These are phyloP conservation scores for Cataglyphis rosenhaueri DNA, from an alignment of 2,888 invertebrate genomes.

Conservation along the genomic window DNA sequence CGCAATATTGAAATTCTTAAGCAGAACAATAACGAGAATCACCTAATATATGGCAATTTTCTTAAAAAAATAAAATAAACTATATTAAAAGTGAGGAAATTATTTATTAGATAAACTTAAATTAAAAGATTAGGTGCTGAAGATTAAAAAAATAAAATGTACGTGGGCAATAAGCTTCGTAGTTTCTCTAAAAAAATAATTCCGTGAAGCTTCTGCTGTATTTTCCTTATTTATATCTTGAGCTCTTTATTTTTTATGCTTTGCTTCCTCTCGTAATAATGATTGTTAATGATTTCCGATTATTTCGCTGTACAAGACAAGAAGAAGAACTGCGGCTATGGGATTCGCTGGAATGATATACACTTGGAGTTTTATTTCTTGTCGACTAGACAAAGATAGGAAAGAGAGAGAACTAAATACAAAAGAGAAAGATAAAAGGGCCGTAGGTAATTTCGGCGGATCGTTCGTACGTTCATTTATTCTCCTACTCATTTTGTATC, in stretches of 20 bases:
- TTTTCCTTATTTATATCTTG: not conserved
- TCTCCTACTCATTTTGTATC: conserved; percentile 12
- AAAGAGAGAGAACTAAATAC: not conserved
- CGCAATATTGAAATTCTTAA: conserved; percentile 30
- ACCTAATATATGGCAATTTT: not conserved
- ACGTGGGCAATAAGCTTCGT: not conserved
- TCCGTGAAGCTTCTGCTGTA: not conserved
- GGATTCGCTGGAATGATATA: conserved; percentile 15
- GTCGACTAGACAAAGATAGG: not conserved
- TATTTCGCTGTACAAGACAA: not conserved
- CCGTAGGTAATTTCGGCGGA: conserved; percentile 45
- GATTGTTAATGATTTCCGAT: conserved; percentile 7
- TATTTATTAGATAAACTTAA: not conserved
- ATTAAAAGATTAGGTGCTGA: not conserved
- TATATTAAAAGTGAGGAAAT: not conserved
- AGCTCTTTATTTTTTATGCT: conserved; percentile 25
- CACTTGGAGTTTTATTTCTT: conserved; percentile 2
- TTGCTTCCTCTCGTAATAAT: not conserved
- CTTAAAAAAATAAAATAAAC: not conserved
- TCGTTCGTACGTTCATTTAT: conserved; percentile 51
- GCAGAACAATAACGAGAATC: not conserved
- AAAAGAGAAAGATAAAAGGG: not conserved
- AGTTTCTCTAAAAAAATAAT: not conserved
- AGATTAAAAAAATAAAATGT: not conserved
- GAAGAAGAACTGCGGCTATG: not conserved